phyloP scores from a whole-genome alignment of 2,113 vertebrate species.

The Seriola quinqueradiata region DNA sequence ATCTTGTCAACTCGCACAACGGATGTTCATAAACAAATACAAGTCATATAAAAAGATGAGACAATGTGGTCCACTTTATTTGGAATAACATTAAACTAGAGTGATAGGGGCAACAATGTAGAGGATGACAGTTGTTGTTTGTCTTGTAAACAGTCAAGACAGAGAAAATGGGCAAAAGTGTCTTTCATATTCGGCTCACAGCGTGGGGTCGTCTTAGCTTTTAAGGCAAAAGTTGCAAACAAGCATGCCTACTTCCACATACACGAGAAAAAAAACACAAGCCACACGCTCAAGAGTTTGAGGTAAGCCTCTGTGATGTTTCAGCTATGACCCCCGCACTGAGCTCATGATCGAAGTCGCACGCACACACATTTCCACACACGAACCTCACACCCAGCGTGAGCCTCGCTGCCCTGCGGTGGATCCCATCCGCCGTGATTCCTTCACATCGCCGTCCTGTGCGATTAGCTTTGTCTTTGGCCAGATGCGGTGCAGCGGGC shows the following conservation, averaged over 20 bases:
- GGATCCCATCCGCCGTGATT: slow-evolving; percentile 57
- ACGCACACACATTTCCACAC: slow-evolving; percentile 57
- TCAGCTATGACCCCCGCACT: slow-evolving; percentile 69
- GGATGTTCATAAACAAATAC: slow-evolving; percentile 34
- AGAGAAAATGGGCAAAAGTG: slow-evolving; percentile 47
- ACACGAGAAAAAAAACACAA: neutral
- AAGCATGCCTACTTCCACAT: slow-evolving; percentile 4
- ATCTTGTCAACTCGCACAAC: slow-evolving; percentile 23
- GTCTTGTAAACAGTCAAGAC: slow-evolving; percentile 58
- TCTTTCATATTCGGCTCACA: slow-evolving; percentile 38
- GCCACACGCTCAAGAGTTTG: slow-evolving; percentile 55
- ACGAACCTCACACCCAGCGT: slow-evolving; percentile 73
- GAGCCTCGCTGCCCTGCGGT: slow-evolving; percentile 72
- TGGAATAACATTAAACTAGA: slow-evolving; percentile 48
- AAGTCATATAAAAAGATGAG: slow-evolving; percentile 42
- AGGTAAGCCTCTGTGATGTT: slow-evolving; percentile 72
- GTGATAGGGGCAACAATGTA: slow-evolving; percentile 32
- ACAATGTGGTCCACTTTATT: slow-evolving; percentile 48
- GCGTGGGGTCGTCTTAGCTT: slow-evolving; percentile 42
- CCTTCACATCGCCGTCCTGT: slow-evolving; percentile 76
- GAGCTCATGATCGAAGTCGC: slow-evolving; percentile 63
- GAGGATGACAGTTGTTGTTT: slow-evolving; percentile 60
- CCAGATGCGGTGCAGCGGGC: slow-evolving; percentile 72
- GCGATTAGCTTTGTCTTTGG: slow-evolving; percentile 77
- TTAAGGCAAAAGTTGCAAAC: slow-evolving; percentile 37